These are phyloP conservation scores for Lamellibrachia satsuma DNA, from an alignment of 2,888 invertebrate genomes.

Conservation along the genomic window DNA sequence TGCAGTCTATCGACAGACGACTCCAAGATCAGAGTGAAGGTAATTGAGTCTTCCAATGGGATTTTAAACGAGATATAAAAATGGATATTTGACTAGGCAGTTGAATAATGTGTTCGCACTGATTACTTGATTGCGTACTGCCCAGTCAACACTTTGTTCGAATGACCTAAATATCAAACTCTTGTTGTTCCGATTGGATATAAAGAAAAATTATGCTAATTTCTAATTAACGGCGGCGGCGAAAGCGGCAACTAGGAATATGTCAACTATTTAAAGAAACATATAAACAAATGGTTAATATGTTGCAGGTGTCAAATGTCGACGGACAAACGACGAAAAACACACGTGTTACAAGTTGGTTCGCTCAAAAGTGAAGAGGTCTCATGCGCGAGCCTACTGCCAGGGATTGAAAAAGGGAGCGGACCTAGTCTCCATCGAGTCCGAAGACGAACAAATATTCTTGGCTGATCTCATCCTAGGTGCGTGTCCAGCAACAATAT, in stretches of 20 bases:
- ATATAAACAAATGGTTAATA: background rate
- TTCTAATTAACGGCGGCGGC: background rate
- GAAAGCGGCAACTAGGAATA: background rate
- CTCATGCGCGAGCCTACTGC: background rate
- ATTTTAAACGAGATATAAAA: background rate
- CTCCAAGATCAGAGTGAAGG: background rate
- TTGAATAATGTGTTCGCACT: background rate
- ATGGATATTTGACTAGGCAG: background rate
- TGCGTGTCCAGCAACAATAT: background rate
- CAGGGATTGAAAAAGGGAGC: background rate
- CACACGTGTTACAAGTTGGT: background rate
- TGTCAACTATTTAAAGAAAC: background rate
- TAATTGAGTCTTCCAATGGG: background rate
- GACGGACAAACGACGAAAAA: background rate
- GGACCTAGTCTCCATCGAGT: background rate
- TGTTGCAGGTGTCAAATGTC: background rate
- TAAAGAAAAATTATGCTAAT: background rate
- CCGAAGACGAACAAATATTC: background rate
- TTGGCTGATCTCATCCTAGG: background rate
- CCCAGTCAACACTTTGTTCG: background rate
- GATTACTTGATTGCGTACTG: background rate
- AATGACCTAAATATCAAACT: background rate
- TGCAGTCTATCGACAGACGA: background rate
- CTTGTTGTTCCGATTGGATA: background rate
- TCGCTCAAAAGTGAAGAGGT: background rate